A percentile compares a stretch with the other conserved stretches of the same genome.
Conservation (phyloP, 1,140 invertebrate species). For the Tribolium madens region DNA sequence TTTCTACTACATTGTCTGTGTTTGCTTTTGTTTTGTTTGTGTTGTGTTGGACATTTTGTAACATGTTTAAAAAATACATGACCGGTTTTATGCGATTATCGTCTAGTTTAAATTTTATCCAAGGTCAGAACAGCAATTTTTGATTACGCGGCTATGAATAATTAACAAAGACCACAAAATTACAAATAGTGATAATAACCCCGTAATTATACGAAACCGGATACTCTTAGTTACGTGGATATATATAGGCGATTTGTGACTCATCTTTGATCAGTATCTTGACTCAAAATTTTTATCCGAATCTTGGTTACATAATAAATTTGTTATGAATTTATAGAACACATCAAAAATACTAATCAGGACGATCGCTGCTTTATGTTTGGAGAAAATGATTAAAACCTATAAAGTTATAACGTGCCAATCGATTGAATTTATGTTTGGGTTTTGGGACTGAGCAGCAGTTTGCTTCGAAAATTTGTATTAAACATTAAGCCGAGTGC, state of each 20-base stretch:
- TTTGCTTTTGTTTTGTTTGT: conserved; percentile 24
- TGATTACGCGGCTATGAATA: conserved; percentile 20
- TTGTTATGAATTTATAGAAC: too few relatives aligned
- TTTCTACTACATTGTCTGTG: conserved; percentile 16
- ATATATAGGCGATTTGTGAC: neutral
- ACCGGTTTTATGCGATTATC: conserved; percentile 6
- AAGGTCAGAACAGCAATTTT: conserved; percentile 3
- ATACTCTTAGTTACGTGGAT: neutral
- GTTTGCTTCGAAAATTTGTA: conserved; percentile 6
- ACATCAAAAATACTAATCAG: too few relatives aligned
- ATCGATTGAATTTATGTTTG: conserved; percentile 2
- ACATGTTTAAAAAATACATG: neutral
- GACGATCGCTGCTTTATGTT: neutral
- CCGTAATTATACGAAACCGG: conserved; percentile 12
- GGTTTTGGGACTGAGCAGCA: neutral
- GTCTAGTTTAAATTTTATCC: conserved; percentile 17
- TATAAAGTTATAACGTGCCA: neutral
- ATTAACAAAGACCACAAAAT: conserved; percentile 1
- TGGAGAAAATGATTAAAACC: neutral
- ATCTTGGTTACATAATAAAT: too few relatives aligned
- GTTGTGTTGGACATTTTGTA: neutral
- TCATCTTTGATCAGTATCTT: neutral
- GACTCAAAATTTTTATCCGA: neutral
- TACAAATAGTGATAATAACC: neutral
- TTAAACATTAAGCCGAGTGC: conserved; percentile 9